A percentile compares a stretch with the other conserved stretches of the same genome.
These are phyloP conservation scores for Sesia bembeciformis DNA, from an alignment of 2,888 invertebrate species.

Conservation along the genomic window DNA sequence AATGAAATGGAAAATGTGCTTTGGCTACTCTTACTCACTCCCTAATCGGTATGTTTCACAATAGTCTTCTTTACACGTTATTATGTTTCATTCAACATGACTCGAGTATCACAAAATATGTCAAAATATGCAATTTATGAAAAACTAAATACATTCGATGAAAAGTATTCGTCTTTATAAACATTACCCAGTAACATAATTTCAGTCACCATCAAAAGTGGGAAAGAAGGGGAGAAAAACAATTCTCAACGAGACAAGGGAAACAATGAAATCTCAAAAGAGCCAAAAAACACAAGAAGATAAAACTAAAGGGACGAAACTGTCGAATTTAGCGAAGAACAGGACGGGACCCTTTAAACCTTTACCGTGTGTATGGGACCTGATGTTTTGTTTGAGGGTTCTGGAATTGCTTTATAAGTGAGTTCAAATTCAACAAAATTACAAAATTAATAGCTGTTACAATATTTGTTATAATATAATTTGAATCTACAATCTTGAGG, in stretches of 20 bases:
- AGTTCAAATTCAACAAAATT: not conserved
- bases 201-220: slow-evolving; percentile 39
- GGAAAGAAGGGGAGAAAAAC: slow-evolving; percentile 42
- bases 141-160: too few relatives aligned
- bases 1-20: too few relatives aligned
- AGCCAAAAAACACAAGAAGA: slow-evolving; percentile 43
- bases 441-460: too few relatives aligned
- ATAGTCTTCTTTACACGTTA: too few relatives aligned
- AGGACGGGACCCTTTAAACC: slow-evolving; percentile 51
- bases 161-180: too few relatives aligned
- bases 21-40: too few relatives aligned
- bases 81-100: too few relatives aligned
- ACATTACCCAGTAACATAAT: not conserved
- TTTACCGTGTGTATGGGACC: slow-evolving; percentile 51
- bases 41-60: too few relatives aligned
- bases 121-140: too few relatives aligned
- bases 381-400: slow-evolving; percentile 36
- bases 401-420: slow-evolving; percentile 53
- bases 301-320: slow-evolving; percentile 37
- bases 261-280: slow-evolving; percentile 40
- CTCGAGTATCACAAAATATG: too few relatives aligned
- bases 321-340: slow-evolving; percentile 41
- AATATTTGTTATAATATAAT: not conserved
- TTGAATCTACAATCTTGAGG: too few relatives aligned
- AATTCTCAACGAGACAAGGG: slow-evolving; percentile 40